phyloP scores from a whole-genome alignment of 2,888 invertebrate species.

The Leptopilina myrica region DNA sequence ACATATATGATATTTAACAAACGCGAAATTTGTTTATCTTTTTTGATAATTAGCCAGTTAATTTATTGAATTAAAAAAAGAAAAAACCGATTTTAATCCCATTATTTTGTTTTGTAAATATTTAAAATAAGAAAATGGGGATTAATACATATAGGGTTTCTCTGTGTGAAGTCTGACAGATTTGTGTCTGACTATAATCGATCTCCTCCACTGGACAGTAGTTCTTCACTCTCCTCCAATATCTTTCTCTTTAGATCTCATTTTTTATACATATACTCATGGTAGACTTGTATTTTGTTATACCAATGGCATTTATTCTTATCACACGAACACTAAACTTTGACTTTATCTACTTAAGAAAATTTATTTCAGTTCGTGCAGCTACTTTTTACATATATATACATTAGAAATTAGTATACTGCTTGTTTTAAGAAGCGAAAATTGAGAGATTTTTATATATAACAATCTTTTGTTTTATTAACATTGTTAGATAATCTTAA shows the following conservation, averaged over 20 bases:
- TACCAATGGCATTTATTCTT: slow-evolving; percentile 8
- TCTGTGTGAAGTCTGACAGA: no score
- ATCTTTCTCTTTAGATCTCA: not conserved
- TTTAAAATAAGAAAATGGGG: not conserved
- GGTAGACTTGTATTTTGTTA: slow-evolving; percentile 4
- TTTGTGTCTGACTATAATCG: slow-evolving; percentile 23
- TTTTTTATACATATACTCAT: not conserved
- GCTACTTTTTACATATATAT: slow-evolving; percentile 14
- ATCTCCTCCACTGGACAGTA: slow-evolving; percentile 10
- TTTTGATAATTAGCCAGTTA: no score
- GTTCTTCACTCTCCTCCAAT: slow-evolving; percentile 1
- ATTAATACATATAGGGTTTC: not conserved
- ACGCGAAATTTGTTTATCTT: no score
- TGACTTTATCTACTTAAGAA: slow-evolving; percentile 43
- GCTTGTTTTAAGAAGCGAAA: not conserved
- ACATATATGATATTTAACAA: no score
- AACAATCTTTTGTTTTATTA: not conserved
- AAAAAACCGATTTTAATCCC: no score
- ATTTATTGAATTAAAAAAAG: no score
- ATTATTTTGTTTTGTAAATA: not conserved
- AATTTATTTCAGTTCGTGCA: slow-evolving; percentile 42
- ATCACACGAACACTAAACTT: not conserved
- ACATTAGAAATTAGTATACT: not conserved
- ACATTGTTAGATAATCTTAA: not conserved
- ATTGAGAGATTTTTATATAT: not conserved